Evolutionary conservation across 2,113 vertebrate species (phyloP), one percentile per base, ranked within the genome.

Genomic region (Pelobates fuscus): DNA sequence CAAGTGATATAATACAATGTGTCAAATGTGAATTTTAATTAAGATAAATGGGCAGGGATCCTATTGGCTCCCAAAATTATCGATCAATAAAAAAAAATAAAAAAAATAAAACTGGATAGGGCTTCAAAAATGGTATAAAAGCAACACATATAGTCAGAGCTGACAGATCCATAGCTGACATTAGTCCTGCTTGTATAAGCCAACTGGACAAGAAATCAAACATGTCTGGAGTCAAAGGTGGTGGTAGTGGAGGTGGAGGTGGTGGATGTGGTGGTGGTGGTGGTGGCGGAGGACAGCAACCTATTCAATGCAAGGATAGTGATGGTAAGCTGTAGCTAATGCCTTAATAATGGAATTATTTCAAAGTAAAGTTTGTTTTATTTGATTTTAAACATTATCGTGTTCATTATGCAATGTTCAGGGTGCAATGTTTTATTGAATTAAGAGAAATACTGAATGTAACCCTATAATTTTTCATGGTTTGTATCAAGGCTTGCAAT

Each of bases 171-270:
- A 2, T n/a, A 29, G 11, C n/a, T 46, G 17, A 20, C 37, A 1
- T 27, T 17, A 60, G 2, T 8, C 27, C 20, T 2, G 10, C 23
- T 37, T 37, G n/a, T 8, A 71, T 24, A 27, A 27, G 2, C 26
- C 25, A 27, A 60, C 12, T 2, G 60, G n/a, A n/a, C n/a, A n/a
- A n/a, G n/a, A n/a, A n/a, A n/a, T n/a, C n/a, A n/a, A 17, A 14
- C 29, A 71, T 71, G 68, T 60, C 55, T 61, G 37, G 30, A 24
- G 30, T 55, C 11, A 23, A 23, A 5, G 24, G 49, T n/a, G 21
- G 32, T 10, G 21, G 52, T 29, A 12, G n/a, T 12, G 2, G 3
- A 21, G 66, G 67, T 30, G 29, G 46, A 0, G 25, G 8, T 26
- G 18, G n/a, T 20, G 29, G 29, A 54, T 3, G 6, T 10, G 18